These are phyloP conservation scores for Sympetrum striolatum DNA, from an alignment of 2,888 invertebrate species.

Conservation along the genomic window DNA sequence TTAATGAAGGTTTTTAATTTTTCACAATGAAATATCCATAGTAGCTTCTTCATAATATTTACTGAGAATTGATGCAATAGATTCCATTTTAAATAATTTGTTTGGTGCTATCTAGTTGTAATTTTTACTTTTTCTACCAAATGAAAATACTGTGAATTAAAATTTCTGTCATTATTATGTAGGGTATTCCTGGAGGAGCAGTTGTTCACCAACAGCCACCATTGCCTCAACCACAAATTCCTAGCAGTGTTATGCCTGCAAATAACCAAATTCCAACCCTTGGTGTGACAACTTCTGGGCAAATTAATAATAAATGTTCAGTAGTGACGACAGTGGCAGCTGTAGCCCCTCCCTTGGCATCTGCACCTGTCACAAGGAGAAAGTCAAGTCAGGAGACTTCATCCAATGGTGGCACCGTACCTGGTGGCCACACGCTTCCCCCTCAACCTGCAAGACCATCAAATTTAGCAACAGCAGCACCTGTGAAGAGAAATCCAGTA, in stretches of 20 bases:
- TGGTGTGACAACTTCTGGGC: slow-evolving; percentile 51
- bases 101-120: too few relatives aligned
- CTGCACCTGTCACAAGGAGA: slow-evolving; percentile 53
- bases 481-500: slow-evolving; percentile 46
- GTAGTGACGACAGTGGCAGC: slow-evolving; percentile 1
- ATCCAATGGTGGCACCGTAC: slow-evolving; percentile 21
- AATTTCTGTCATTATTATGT: background rate
- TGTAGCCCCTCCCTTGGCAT: slow-evolving; percentile 52
- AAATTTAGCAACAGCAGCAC: slow-evolving; percentile 55
- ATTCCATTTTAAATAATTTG: too few relatives aligned
- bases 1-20: too few relatives aligned
- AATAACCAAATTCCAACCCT: slow-evolving; percentile 49
- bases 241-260: slow-evolving; percentile 49
- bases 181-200: slow-evolving; percentile 17
- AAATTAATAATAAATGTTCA: slow-evolving; percentile 47
- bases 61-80: too few relatives aligned
- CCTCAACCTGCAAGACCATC: slow-evolving; percentile 54
- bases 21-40: too few relatives aligned
- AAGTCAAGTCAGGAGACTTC: slow-evolving; percentile 52
- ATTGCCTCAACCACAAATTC: slow-evolving; percentile 48
- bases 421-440: slow-evolving; percentile 52
- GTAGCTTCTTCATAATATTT: too few relatives aligned
- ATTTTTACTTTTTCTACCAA: background rate
- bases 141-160: background rate
- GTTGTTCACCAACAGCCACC: slow-evolving; percentile 51